phyloP scores from a whole-genome alignment of 2,113 vertebrate species.

The Polypterus bichir region DNA sequence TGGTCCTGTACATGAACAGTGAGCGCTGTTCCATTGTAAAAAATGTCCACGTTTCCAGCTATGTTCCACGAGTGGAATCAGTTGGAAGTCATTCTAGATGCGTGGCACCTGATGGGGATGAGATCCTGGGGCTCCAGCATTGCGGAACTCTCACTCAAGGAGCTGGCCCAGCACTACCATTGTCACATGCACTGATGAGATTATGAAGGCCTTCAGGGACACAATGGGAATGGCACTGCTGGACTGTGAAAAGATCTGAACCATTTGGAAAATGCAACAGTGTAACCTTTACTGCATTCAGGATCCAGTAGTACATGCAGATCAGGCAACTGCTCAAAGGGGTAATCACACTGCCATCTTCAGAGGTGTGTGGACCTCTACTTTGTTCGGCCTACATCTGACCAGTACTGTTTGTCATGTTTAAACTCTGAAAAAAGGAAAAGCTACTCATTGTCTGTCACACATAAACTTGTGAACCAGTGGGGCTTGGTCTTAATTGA shows the following conservation, averaged over 20 bases:
- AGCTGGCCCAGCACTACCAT: background rate
- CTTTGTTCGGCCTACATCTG: slow-evolving; percentile 15
- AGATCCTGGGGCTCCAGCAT: background rate
- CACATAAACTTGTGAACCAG: too few relatives aligned
- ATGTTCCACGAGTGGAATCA: slow-evolving; percentile 13
- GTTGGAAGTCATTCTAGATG: slow-evolving; percentile 10
- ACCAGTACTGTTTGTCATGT: too few relatives aligned
- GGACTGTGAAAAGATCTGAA: slow-evolving; percentile 11
- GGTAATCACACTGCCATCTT: slow-evolving; percentile 10
- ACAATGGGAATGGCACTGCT: slow-evolving; percentile 15
- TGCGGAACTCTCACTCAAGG: background rate
- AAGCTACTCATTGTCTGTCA: too few relatives aligned
- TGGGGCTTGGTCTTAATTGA: too few relatives aligned
- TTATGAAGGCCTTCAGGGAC: slow-evolving; percentile 2
- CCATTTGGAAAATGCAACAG: slow-evolving; percentile 13
- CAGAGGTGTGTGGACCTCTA: slow-evolving; percentile 3
- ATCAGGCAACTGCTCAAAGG: slow-evolving; percentile 7
- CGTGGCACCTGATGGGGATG: slow-evolving; percentile 14
- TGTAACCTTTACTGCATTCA: slow-evolving; percentile 18
- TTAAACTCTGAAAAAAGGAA: too few relatives aligned
- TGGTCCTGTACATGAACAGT: slow-evolving; percentile 18
- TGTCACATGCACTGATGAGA: background rate
- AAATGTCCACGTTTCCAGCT: background rate
- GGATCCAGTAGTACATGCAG: slow-evolving; percentile 15
- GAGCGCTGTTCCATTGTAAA: slow-evolving; percentile 13